Percentiles rank a stretch among this genome's conserved stretches.
Conservation (phyloP, 2,888 invertebrate genomes). For the Rhingia campestris region DNA sequence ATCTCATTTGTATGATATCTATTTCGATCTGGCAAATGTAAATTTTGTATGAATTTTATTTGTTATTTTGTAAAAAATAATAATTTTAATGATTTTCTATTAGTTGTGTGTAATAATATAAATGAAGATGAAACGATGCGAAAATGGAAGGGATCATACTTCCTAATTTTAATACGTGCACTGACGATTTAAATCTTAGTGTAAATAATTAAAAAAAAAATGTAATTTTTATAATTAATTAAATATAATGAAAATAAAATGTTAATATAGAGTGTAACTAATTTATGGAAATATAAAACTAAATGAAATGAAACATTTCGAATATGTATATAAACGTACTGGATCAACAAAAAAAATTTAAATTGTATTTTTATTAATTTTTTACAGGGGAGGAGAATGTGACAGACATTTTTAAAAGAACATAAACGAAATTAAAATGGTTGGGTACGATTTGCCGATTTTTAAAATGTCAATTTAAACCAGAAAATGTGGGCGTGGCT, state of each 20-base stretch:
- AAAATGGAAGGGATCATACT: no score
- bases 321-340: constrained; percentile 39
- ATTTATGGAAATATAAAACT: constrained; percentile 56
- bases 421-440: background rate
- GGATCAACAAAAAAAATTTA: constrained; percentile 33
- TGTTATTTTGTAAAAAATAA: no score
- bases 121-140: no score
- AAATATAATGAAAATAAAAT: constrained; percentile 48
- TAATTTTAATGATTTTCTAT: no score
- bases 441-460: no score
- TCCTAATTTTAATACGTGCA: no score
- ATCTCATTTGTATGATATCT: constrained; percentile 17
- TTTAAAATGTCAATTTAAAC: no score
- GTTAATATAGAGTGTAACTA: constrained; percentile 55
- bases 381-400: no score
- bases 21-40: background rate
- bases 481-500: no score
- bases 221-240: constrained; percentile 20
- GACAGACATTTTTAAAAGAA: background rate
- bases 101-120: no score
- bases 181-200: background rate
- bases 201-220: constrained; percentile 1
- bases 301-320: constrained; percentile 66
- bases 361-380: background rate
- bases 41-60: no score